Evolutionary conservation across 2,888 invertebrate species (phyloP).

Genomic region (Oligia strigilis): DNA sequence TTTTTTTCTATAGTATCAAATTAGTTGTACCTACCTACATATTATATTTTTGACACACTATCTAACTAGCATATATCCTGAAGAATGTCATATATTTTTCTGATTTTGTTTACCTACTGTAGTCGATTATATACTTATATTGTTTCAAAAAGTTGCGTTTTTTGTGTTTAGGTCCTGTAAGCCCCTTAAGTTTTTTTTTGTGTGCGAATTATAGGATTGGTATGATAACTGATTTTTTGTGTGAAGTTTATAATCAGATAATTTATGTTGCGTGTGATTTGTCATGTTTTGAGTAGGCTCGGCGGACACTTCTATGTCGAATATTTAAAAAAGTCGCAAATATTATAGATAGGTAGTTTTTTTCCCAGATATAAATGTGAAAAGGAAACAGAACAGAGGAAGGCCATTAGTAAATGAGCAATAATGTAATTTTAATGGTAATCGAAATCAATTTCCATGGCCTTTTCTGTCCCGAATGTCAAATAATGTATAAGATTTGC

Average conservation of each 20-base stretch:
- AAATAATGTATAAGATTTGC: conserved; percentile 55
- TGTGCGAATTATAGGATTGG: not conserved
- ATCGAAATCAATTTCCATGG: conserved; percentile 52
- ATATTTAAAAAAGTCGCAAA: not conserved
- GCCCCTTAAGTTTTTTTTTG: not conserved
- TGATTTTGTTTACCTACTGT: too few relatives aligned
- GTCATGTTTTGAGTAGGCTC: not conserved
- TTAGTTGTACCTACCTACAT: too few relatives aligned
- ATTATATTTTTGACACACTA: too few relatives aligned
- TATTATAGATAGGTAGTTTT: not conserved
- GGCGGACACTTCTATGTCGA: too few relatives aligned
- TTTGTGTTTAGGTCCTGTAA: too few relatives aligned
- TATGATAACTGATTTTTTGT: not conserved
- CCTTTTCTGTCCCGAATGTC: conserved; percentile 39
- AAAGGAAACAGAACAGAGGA: conserved; percentile 15
- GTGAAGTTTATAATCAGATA: not conserved
- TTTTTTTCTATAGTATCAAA: too few relatives aligned
- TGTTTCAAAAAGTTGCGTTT: too few relatives aligned
- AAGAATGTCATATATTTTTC: too few relatives aligned
- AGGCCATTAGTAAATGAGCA: conserved; percentile 21
- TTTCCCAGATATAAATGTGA: not conserved
- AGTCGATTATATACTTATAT: too few relatives aligned
- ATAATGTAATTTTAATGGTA: conserved; percentile 52
- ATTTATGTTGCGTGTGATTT: not conserved
- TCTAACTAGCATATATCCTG: too few relatives aligned